Percentiles rank a stretch among this genome's conserved stretches.
These are phyloP conservation scores for Drosophila sp. DNA, from an alignment of 1,140 invertebrate species.

Conservation along the genomic window DNA sequence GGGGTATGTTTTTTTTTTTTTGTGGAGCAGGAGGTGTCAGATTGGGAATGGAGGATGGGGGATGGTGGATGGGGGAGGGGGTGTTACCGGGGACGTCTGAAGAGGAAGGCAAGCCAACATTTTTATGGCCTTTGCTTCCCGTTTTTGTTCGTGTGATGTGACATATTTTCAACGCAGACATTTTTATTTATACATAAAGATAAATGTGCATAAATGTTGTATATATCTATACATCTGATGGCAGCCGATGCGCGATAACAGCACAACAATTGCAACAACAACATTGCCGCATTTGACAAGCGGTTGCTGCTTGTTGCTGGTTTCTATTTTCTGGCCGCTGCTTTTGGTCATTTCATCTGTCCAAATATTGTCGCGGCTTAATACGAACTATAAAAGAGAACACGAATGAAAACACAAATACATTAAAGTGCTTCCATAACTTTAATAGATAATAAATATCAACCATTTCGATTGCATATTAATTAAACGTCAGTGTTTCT, in stretches of 20 bases:
- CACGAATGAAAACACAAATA: not conserved
- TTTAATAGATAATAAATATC: not conserved
- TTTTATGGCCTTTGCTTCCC: constrained; percentile 69
- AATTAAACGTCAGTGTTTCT: not conserved
- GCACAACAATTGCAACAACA: constrained; percentile 17
- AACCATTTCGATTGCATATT: not conserved
- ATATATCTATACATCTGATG: constrained; percentile 39
- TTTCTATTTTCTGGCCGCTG: constrained; percentile 1
- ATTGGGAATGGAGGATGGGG: too few species aligned
- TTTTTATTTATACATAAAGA: constrained; percentile 67
- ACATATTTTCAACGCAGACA: constrained; percentile 73
- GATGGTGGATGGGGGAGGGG: too few species aligned
- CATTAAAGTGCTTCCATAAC: constrained; percentile 5
- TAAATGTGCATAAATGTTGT: constrained; percentile 47
- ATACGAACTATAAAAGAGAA: constrained; percentile 7
- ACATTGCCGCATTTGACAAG: constrained; percentile 22
- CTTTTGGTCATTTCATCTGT: constrained; percentile 36
- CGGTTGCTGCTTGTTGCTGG: constrained; percentile 19
- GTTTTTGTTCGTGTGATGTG: constrained; percentile 51
- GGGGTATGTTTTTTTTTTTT: constrained; percentile 5
- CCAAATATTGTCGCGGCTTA: constrained; percentile 56
- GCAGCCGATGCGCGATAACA: constrained; percentile 46
- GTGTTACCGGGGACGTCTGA: not conserved
- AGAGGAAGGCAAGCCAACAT: constrained; percentile 10
- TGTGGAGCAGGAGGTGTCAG: not conserved